Percentiles rank a stretch among this genome's conserved stretches.
phyloP scores from a whole-genome alignment of 2,113 vertebrate species.

The Micronycteris hirsuta region DNA sequence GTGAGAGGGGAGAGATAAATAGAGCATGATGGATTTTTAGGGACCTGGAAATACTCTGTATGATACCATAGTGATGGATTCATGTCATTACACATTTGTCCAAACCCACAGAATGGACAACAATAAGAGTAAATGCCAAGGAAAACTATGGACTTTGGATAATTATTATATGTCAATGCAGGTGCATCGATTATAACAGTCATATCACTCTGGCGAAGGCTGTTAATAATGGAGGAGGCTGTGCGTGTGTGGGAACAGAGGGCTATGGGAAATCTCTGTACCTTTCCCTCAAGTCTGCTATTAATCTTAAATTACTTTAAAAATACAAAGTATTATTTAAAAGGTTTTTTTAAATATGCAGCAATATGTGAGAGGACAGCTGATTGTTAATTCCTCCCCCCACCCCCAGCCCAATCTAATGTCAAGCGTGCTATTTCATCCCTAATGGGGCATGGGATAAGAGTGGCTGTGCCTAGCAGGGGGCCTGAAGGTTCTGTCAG shows the following conservation, averaged over 20 bases:
- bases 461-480: constrained; percentile 68
- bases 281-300: background rate
- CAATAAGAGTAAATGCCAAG: background rate
- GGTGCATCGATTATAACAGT: background rate
- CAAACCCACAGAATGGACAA: background rate
- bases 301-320: background rate
- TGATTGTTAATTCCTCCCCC: background rate
- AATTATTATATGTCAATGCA: background rate
- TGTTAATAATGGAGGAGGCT: background rate
- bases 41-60: too few species aligned
- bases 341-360: background rate
- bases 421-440: constrained; percentile 65
- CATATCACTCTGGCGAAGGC: background rate
- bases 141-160: background rate
- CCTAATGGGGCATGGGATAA: constrained; percentile 60
- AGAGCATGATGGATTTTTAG: background rate
- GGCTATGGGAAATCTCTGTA: too few species aligned
- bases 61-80: too few species aligned
- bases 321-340: background rate
- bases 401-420: background rate
- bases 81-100: background rate
- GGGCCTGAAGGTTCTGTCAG: constrained; percentile 72
- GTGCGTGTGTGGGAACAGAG: too few species aligned
- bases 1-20: background rate
- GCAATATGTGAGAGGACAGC: constrained; percentile 59